These are phyloP conservation scores for Malurus elegans DNA, from an alignment of 2,113 vertebrate species.

Conservation along the genomic window DNA sequence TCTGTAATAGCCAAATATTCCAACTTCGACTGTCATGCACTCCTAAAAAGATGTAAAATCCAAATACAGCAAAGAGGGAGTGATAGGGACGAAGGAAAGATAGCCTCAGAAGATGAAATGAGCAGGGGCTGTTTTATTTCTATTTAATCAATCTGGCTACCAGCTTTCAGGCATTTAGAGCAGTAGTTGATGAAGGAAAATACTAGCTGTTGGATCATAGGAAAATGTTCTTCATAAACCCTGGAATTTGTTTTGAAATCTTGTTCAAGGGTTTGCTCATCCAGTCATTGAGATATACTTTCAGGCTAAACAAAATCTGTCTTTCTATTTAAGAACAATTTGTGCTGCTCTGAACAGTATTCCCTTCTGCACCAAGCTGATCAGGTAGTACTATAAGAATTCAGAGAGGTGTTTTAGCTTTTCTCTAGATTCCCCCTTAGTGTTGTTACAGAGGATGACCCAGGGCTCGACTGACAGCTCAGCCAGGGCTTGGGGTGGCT, in stretches of 20 bases:
- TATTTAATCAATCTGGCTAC: not conserved
- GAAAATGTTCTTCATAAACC: not conserved
- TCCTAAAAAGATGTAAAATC: not conserved
- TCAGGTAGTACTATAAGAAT: not conserved
- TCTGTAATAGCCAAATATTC: not conserved
- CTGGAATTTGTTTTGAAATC: not conserved
- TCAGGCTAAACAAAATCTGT: not conserved
- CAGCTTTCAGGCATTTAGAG: not conserved
- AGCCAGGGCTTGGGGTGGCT: no score
- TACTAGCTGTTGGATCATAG: not conserved
- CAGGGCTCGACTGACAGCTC: not conserved
- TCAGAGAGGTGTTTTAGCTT: not conserved
- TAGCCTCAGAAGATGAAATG: not conserved
- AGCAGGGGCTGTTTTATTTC: not conserved
- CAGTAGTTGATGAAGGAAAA: not conserved
- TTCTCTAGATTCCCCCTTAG: not conserved
- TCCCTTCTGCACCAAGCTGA: not conserved
- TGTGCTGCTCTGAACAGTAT: not conserved
- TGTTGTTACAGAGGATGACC: not conserved
- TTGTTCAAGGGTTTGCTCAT: not conserved
- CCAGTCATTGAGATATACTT: not conserved
- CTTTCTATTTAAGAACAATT: not conserved
- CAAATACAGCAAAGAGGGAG: not conserved
- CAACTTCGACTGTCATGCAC: not conserved
- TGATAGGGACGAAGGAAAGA: not conserved